A percentile compares a stretch with the other conserved stretches of the same genome.
Conservation (phyloP, 2,888 invertebrate species). For the Synanthedon myopaeformis region DNA sequence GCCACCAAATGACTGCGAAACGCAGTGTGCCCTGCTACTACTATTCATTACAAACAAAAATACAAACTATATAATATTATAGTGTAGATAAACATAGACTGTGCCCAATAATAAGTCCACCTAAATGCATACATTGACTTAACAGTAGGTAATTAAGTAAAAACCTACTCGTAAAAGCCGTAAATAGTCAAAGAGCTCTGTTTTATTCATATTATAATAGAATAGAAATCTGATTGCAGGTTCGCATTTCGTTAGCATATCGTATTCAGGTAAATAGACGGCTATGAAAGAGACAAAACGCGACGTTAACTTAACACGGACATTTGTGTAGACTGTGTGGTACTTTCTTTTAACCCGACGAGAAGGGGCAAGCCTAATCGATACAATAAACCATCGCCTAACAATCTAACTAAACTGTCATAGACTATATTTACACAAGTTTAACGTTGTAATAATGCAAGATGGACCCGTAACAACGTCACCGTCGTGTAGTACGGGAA, state of each 20-base stretch:
- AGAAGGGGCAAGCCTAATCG: slow-evolving; percentile 33
- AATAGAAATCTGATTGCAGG: too few relatives aligned
- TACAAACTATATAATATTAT: too few relatives aligned
- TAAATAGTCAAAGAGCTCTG: too few relatives aligned
- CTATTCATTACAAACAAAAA: too few relatives aligned
- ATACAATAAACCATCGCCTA: slow-evolving; percentile 36
- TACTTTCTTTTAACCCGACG: slow-evolving; percentile 32
- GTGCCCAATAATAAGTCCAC: too few relatives aligned
- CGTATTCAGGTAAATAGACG: slow-evolving; percentile 22
- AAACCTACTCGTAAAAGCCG: too few relatives aligned
- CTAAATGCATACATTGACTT: too few relatives aligned
- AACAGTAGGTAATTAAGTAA: too few relatives aligned
- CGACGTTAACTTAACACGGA: slow-evolving; percentile 29
- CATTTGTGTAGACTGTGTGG: slow-evolving; percentile 30
- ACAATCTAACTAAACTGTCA: slow-evolving; percentile 7
- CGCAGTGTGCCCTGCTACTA: too few relatives aligned
- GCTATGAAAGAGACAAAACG: slow-evolving; percentile 9
- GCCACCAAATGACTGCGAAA: too few relatives aligned
- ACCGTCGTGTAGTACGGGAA: slow-evolving; percentile 57
- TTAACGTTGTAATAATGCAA: neutral
- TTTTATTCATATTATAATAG: too few relatives aligned
- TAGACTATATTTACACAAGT: neutral
- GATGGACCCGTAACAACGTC: slow-evolving; percentile 15
- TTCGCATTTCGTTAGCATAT: neutral
- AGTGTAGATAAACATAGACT: too few relatives aligned